Evolutionary conservation across 2,888 invertebrate genomes (phyloP).

Genomic region (Alloplasta piceator): DNA sequence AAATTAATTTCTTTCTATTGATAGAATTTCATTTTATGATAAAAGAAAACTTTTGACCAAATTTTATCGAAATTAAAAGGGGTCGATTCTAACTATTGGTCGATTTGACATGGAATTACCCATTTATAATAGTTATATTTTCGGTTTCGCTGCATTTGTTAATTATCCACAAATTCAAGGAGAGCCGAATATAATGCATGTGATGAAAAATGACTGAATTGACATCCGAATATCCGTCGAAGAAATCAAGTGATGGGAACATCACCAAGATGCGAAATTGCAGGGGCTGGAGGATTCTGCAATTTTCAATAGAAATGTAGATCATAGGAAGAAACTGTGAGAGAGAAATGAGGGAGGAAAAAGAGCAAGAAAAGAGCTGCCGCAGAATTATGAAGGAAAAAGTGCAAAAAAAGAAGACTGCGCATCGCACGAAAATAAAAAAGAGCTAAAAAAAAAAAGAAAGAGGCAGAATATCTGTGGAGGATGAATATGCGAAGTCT

Average conservation of each 20-base stretch:
- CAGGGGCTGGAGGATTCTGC: neutral
- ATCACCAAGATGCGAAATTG: neutral
- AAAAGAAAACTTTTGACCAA: too few relatives aligned
- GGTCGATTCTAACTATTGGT: too few relatives aligned
- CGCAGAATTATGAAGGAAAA: neutral
- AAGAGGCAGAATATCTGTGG: constrained; percentile 17
- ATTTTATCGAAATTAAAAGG: too few relatives aligned
- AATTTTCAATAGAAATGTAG: constrained; percentile 14
- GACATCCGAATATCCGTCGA: neutral
- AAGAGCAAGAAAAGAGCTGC: neutral
- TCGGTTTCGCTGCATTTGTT: too few relatives aligned
- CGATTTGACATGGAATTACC: too few relatives aligned
- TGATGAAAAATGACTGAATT: too few relatives aligned
- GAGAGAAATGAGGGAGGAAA: constrained; percentile 22
- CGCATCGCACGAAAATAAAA: neutral
- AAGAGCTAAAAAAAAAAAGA: constrained; percentile 2
- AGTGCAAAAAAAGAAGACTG: neutral
- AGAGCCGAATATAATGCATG: too few relatives aligned
- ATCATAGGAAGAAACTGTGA: neutral
- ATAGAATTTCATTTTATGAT: too few relatives aligned
- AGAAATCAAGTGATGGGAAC: constrained; percentile 3
- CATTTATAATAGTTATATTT: too few relatives aligned
- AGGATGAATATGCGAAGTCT: constrained; percentile 31
- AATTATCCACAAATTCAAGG: too few relatives aligned
- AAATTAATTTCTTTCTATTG: too few relatives aligned